A percentile compares a stretch with the other conserved stretches of the same genome.
Evolutionary conservation across 2,888 invertebrate genomes (phyloP).

Genomic region (Lycocerus yunnanus): DNA sequence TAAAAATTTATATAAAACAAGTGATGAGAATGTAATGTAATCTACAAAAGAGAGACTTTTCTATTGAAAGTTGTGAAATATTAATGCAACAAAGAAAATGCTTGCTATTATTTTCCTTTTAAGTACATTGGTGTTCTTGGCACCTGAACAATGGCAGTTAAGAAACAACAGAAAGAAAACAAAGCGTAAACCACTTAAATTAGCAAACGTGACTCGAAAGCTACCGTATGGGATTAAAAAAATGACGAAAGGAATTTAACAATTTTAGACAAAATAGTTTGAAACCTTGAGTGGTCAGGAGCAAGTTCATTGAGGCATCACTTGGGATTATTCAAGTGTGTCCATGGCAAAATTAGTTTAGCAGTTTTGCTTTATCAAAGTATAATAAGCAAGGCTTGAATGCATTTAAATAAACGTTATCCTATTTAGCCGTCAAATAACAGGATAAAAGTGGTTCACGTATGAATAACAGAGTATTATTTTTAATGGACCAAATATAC

Average conservation of each 20-base stretch:
- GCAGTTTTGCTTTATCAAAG: neutral
- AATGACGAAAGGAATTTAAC: neutral
- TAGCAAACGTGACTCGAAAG: too few species aligned
- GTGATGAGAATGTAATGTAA: too few species aligned
- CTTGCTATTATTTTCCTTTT: neutral
- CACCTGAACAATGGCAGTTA: neutral
- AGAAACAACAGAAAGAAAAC: neutral
- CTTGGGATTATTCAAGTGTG: neutral
- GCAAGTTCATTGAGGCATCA: neutral
- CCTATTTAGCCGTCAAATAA: conserved; percentile 1
- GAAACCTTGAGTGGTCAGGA: neutral
- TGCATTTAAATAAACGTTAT: neutral
- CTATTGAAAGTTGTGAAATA: neutral
- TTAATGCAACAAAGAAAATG: neutral
- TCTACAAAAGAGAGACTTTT: too few species aligned
- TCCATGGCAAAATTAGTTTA: neutral
- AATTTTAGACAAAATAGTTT: neutral
- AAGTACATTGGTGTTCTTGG: neutral
- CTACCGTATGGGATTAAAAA: neutral
- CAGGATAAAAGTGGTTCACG: conserved; percentile 11
- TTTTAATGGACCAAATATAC: conserved; percentile 22
- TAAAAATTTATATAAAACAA: too few species aligned
- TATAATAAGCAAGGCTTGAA: neutral
- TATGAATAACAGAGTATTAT: conserved; percentile 2
- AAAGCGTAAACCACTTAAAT: neutral